A percentile compares a stretch with the other conserved stretches of the same genome.
These are phyloP conservation scores for Montipora sp. DNA, from an alignment of 64 coral and sea anemone species.

Conservation along the genomic window DNA sequence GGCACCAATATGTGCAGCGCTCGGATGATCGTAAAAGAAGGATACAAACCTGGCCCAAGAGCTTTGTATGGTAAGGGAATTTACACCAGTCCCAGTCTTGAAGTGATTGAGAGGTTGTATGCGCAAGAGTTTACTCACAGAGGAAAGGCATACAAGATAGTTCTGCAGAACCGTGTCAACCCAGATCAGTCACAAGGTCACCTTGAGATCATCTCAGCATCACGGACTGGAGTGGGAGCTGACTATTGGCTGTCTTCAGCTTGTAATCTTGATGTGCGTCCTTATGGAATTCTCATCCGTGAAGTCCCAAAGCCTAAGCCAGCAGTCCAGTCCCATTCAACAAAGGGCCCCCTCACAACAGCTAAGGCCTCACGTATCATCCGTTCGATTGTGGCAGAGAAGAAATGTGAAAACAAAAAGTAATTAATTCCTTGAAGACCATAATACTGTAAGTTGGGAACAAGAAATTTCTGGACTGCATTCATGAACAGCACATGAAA, in stretches of 20 bases:
- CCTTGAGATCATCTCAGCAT: slow-evolving; percentile 54
- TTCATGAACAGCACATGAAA: too few species aligned
- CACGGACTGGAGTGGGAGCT: slow-evolving; percentile 53
- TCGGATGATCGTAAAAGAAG: slow-evolving; percentile 27
- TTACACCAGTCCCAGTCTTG: slow-evolving; percentile 68
- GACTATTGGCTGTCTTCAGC: slow-evolving; percentile 75
- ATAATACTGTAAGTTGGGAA: too few species aligned
- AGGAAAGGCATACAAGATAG: slow-evolving; percentile 68
- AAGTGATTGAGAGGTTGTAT: slow-evolving; percentile 57
- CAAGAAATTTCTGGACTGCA: too few species aligned
- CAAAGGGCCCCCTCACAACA: too few species aligned
- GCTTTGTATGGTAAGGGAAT: slow-evolving; percentile 36
- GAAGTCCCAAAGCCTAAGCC: neutral
- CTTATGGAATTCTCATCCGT: slow-evolving; percentile 64
- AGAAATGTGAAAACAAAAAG: too few species aligned
- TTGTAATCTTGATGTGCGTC: slow-evolving; percentile 56
- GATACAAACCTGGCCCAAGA: slow-evolving; percentile 30
- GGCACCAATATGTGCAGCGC: slow-evolving; percentile 42
- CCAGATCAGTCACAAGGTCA: slow-evolving; percentile 24
- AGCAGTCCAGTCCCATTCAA: too few species aligned
- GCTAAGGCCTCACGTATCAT: too few species aligned
- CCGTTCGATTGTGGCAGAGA: too few species aligned
- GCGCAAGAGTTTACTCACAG: slow-evolving; percentile 47
- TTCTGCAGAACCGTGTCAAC: slow-evolving; percentile 80
- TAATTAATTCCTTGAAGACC: too few species aligned